A percentile compares a stretch with the other conserved stretches of the same genome.
These are phyloP conservation scores for Sinopyrophorus schimmeli DNA, from an alignment of 2,888 invertebrate genomes.

Conservation along the genomic window DNA sequence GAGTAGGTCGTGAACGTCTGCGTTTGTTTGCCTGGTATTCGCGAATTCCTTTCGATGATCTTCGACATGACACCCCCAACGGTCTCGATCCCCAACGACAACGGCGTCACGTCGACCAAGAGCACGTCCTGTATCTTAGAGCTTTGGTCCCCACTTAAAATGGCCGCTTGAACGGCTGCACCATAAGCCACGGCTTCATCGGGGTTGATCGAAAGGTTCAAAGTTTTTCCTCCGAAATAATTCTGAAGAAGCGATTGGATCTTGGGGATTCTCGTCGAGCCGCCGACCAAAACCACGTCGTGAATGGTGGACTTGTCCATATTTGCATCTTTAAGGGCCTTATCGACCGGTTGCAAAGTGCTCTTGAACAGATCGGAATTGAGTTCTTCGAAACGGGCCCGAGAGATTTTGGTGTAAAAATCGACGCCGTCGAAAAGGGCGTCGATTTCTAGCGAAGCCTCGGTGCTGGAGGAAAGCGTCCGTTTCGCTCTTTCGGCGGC, in stretches of 20 bases:
- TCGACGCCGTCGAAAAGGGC: slow-evolving; percentile 58
- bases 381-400: slow-evolving; percentile 78
- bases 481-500: slow-evolving; percentile 61
- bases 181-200: slow-evolving; percentile 83
- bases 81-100: slow-evolving; percentile 59
- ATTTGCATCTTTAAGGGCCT: slow-evolving; percentile 76
- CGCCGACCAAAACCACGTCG: slow-evolving; percentile 82
- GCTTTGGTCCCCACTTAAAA: slow-evolving; percentile 67
- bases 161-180: slow-evolving; percentile 75
- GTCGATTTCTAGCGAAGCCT: slow-evolving; percentile 59
- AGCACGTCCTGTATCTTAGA: slow-evolving; percentile 63
- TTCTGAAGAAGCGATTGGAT: slow-evolving; percentile 74
- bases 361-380: slow-evolving; percentile 72
- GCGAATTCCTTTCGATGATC: slow-evolving; percentile 71
- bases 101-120: slow-evolving; percentile 61
- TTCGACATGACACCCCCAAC: slow-evolving; percentile 63
- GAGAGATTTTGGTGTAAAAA: slow-evolving; percentile 70
- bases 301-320: slow-evolving; percentile 74
- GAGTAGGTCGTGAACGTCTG: slow-evolving; percentile 79
- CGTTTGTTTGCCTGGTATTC: slow-evolving; percentile 73
- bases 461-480: slow-evolving; percentile 53
- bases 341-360: slow-evolving; percentile 77
- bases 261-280: slow-evolving; percentile 80
- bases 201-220: slow-evolving; percentile 77
- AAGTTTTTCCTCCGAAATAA: slow-evolving; percentile 73